Conservation (phyloP, 2,797 vertebrate genomes). For the Pseudomugil gertrudae region DNA sequence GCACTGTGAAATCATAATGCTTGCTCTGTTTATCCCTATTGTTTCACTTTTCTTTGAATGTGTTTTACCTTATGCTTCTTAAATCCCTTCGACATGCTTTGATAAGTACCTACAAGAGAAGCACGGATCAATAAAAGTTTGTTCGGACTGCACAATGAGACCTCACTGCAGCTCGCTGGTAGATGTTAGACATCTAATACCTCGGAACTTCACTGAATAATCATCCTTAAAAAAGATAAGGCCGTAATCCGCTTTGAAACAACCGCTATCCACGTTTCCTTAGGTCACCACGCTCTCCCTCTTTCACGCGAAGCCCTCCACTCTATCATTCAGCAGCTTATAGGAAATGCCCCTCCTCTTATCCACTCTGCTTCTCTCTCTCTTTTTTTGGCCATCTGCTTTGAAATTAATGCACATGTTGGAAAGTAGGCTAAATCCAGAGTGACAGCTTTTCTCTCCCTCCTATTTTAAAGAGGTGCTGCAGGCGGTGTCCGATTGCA, state of each 20-base stretch:
- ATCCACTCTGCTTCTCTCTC: conserved; percentile 26
- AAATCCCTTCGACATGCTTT: conserved; percentile 39
- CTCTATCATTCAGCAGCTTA: conserved; percentile 68
- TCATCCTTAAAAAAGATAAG: conserved; percentile 34
- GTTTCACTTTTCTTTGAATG: conserved; percentile 42
- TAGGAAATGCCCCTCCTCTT: conserved; percentile 52
- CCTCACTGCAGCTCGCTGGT: not conserved
- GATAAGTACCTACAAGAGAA: conserved; percentile 46
- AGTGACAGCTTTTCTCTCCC: conserved; percentile 72
- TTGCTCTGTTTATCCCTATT: conserved; percentile 44
- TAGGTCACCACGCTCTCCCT: conserved; percentile 31
- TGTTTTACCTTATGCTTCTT: conserved; percentile 39
- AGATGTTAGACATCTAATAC: conserved; percentile 19
- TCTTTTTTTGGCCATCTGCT: conserved; percentile 77
- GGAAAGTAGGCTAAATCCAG: conserved; percentile 83
- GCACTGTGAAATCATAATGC: conserved; percentile 35
- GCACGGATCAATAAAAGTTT: conserved; percentile 47
- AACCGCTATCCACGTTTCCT: conserved; percentile 41
- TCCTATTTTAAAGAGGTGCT: conserved; percentile 72
- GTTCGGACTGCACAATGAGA: conserved; percentile 13
- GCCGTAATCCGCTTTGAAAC: conserved; percentile 55
- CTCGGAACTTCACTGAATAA: conserved; percentile 12
- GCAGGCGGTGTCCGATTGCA: conserved; percentile 61
- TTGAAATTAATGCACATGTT: conserved; percentile 82
- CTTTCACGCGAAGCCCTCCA: conserved; percentile 41